A percentile compares a stretch with the other conserved stretches of the same genome.
phyloP scores from a whole-genome alignment of 2,888 invertebrate species.

The Augiades crinisus region DNA sequence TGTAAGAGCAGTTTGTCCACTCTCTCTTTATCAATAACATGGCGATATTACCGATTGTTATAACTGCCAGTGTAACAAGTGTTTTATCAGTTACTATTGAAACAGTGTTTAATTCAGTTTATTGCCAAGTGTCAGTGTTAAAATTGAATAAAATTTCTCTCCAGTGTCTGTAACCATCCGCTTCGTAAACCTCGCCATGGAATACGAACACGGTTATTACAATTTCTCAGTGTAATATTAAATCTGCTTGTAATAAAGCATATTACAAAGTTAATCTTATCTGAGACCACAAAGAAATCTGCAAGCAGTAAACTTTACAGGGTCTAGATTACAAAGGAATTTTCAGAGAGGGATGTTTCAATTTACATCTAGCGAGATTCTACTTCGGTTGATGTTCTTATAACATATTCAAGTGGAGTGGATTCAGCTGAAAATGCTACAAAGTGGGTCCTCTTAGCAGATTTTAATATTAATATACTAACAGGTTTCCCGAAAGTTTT shows the following conservation, averaged over 20 bases:
- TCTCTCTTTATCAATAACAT: neutral
- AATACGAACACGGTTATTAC: no score
- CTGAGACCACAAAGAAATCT: neutral
- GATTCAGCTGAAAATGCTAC: no score
- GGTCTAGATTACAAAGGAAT: neutral
- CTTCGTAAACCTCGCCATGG: no score
- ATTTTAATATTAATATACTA: no score
- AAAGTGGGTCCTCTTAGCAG: no score
- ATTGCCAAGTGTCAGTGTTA: no score
- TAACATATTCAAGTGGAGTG: neutral
- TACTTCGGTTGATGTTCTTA: neutral
- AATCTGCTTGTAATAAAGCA: neutral
- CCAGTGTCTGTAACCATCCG: neutral
- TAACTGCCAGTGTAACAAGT: no score
- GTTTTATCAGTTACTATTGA: no score
- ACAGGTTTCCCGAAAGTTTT: no score
- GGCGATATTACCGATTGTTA: no score
- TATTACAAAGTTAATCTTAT: neutral
- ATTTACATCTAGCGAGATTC: neutral
- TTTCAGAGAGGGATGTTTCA: neutral
- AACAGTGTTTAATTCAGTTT: no score
- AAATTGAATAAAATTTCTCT: no score
- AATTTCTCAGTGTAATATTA: neutral
- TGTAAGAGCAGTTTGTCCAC: neutral
- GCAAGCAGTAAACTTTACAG: neutral